Percentiles rank a stretch among this genome's conserved stretches.
phyloP scores from a whole-genome alignment of 2,797 vertebrate species.

The Xiphophorus birchmanni region DNA sequence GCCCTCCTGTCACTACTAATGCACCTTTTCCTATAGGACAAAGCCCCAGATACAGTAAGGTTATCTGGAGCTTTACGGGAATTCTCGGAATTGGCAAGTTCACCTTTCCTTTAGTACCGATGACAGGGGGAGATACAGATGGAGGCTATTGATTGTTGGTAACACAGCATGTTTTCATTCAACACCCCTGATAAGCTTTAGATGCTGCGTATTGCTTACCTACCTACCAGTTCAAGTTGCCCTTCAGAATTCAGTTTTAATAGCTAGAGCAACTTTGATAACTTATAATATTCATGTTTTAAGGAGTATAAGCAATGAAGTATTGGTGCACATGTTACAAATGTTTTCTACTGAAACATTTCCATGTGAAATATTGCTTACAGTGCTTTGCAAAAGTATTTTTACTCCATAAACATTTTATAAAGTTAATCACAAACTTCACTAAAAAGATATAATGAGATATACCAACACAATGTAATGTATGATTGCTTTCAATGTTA shows the following conservation, averaged over 20 bases:
- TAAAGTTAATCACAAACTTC: background rate
- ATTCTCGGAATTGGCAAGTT: slow-evolving; percentile 85
- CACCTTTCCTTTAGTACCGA: slow-evolving; percentile 82
- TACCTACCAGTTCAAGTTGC: slow-evolving; percentile 22
- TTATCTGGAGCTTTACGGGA: slow-evolving; percentile 79
- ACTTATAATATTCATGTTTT: background rate
- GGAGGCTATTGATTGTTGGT: slow-evolving; percentile 74
- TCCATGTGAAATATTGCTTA: background rate
- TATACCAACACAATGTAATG: background rate
- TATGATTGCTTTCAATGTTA: background rate
- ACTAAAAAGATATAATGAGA: background rate
- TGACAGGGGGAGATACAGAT: slow-evolving; percentile 80
- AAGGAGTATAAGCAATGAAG: slow-evolving; percentile 5
- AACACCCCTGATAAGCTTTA: slow-evolving; percentile 53
- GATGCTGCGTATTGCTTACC: slow-evolving; percentile 16
- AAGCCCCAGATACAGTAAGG: slow-evolving; percentile 78
- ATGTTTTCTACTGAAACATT: background rate
- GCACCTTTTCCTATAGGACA: slow-evolving; percentile 78
- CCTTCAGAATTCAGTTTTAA: background rate
- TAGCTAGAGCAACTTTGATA: background rate
- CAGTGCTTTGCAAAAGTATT: background rate
- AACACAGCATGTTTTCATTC: slow-evolving; percentile 44
- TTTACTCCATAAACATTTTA: background rate
- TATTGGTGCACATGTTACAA: slow-evolving; percentile 1
- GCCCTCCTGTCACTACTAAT: slow-evolving; percentile 85